These are phyloP conservation scores for Lagria hirta DNA, from an alignment of 2,888 invertebrate genomes.

Conservation along the genomic window DNA sequence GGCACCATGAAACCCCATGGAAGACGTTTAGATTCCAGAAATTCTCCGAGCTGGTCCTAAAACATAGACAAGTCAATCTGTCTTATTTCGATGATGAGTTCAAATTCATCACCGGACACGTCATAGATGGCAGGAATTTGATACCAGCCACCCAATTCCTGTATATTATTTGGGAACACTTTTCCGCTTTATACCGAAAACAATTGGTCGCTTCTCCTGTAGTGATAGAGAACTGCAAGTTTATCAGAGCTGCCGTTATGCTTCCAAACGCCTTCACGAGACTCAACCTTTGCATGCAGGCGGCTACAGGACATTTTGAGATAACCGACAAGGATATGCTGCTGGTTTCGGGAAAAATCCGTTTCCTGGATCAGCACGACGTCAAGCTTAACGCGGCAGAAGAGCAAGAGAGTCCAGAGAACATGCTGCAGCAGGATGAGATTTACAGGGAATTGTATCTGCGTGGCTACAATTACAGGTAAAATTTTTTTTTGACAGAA, in stretches of 20 bases:
- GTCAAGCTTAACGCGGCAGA: no score
- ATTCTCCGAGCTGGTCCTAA: constrained; percentile 62
- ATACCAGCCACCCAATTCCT: constrained; percentile 65
- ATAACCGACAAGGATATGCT: constrained; percentile 34
- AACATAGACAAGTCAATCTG: no score
- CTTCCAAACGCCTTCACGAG: constrained; percentile 5
- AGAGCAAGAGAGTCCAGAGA: constrained; percentile 47
- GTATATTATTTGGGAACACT: constrained; percentile 58
- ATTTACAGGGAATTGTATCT: constrained; percentile 69
- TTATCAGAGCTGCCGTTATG: constrained; percentile 55
- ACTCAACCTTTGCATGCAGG: constrained; percentile 33
- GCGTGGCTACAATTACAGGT: constrained; percentile 63
- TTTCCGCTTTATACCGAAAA: constrained; percentile 52
- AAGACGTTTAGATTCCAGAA: constrained; percentile 53
- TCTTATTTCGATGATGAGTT: no score
- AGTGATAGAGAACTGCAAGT: constrained; percentile 61
- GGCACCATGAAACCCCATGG: constrained; percentile 85
- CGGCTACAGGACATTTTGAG: constrained; percentile 43
- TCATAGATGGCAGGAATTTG: constrained; percentile 70
- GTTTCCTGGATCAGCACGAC: no score
- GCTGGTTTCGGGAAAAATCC: no score
- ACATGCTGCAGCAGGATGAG: constrained; percentile 58
- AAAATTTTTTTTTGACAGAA: constrained; percentile 17
- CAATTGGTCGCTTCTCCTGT: constrained; percentile 56
- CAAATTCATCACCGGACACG: constrained; percentile 76